Percentiles rank a stretch among this genome's conserved stretches.
phyloP scores from a whole-genome alignment of 2,797 vertebrate species.

The Gambusia yucatana region DNA sequence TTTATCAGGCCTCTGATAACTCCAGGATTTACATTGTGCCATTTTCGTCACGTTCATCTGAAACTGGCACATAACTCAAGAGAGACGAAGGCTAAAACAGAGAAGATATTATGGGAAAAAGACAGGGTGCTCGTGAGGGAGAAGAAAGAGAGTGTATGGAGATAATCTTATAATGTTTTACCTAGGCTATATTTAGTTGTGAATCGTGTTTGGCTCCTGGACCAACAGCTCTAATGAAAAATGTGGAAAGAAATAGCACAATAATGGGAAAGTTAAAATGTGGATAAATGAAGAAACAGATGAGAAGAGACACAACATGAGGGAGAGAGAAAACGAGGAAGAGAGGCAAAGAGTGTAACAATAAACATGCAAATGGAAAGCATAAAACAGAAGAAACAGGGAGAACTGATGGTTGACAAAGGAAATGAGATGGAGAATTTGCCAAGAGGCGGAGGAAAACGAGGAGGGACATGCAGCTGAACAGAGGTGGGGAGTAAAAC shows the following conservation, averaged over 20 bases:
- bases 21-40: conserved; percentile 1
- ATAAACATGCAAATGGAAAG: conserved; percentile 77
- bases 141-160: conserved; percentile 34
- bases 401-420: conserved; percentile 51
- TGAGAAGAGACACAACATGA: conserved; percentile 45
- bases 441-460: conserved; percentile 31
- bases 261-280: conserved; percentile 50
- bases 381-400: conserved; percentile 48
- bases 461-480: conserved; percentile 19
- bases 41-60: conserved; percentile 7
- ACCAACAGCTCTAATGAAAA: conserved; percentile 44
- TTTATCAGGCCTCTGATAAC: conserved; percentile 13
- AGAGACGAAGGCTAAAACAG: conserved; percentile 33
- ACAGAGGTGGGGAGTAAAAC: conserved; percentile 43
- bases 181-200: conserved; percentile 67
- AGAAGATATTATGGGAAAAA: conserved; percentile 26
- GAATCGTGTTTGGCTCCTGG: conserved; percentile 53
- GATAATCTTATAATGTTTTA: conserved; percentile 67
- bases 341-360: conserved; percentile 64
- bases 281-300: conserved; percentile 57
- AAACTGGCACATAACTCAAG: conserved; percentile 46
- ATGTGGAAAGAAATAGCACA: conserved; percentile 16
- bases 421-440: conserved; percentile 39
- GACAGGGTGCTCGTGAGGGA: conserved; percentile 22
- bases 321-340: conserved; percentile 10